Evolutionary conservation across 2,797 vertebrate species (phyloP).

Genomic region (Epinephelus awoara): DNA sequence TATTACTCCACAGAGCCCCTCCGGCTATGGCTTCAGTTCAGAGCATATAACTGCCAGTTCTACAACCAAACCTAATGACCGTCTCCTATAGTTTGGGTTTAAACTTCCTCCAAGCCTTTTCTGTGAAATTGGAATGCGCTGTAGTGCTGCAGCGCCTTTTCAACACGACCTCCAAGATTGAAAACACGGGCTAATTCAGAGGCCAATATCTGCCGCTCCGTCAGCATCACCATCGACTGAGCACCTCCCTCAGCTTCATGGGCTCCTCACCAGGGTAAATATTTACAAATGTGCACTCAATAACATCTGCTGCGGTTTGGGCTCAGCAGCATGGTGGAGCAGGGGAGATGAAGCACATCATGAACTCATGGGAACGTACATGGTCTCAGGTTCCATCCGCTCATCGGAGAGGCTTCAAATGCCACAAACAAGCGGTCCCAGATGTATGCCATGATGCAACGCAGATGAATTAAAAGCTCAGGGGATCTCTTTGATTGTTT

Average conservation of each 20-base stretch:
- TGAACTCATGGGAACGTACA: constrained; percentile 72
- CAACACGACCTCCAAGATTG: constrained; percentile 35
- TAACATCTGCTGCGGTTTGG: constrained; percentile 79
- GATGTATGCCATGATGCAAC: constrained; percentile 76
- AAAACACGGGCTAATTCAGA: constrained; percentile 53
- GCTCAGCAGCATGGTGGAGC: constrained; percentile 47
- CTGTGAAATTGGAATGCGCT: constrained; percentile 41
- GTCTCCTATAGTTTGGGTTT: constrained; percentile 44
- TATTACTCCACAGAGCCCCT: constrained; percentile 38
- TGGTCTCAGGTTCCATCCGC: constrained; percentile 72
- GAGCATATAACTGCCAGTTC: constrained; percentile 32
- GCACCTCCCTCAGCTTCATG: constrained; percentile 59
- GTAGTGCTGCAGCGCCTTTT: constrained; percentile 38
- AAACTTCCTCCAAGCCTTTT: constrained; percentile 43
- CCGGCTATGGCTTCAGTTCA: constrained; percentile 31
- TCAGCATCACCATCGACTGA: constrained; percentile 32
- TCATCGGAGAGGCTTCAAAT: constrained; percentile 67
- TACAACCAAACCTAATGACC: constrained; percentile 36
- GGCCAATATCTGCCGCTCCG: constrained; percentile 60
- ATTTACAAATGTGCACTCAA: constrained; percentile 79
- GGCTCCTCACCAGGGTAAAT: constrained; percentile 74
- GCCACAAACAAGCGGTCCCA: constrained; percentile 78
- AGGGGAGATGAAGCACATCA: constrained; percentile 67
- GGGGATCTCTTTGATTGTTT: constrained; percentile 67
- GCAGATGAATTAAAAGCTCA: constrained; percentile 66